Evolutionary conservation across 2,113 vertebrate genomes (phyloP), one percentile per base, ranked within the genome.

Genomic region (Takifugu bimaculatus): DNA sequence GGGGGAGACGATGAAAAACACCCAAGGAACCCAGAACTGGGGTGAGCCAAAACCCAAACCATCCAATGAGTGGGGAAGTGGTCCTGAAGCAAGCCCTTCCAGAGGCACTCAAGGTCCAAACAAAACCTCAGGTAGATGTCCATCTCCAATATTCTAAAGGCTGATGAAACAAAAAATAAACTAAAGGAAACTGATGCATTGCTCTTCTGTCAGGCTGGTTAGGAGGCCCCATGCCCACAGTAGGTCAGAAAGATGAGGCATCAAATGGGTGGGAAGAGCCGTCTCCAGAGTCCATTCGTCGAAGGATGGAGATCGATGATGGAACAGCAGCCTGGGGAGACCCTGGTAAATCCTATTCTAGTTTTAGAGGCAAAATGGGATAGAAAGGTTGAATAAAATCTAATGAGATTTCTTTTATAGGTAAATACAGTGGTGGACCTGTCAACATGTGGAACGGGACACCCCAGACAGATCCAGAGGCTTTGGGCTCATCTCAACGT

Each of bases 251-350:
- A 84, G 94, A 96, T 66, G 93, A 94, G 39, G 90, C 91, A 32
- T 5, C 94, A 11, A 93, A 93, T 0, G 97, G 97, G 60, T 99
- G 97, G 97, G 96, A 98, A 86, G 96, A 99, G 63, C 95, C 96
- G 0, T 98, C 95, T 71, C 96, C 97, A 0, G 96, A 99, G 74
- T 96, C 96, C 15, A 89, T 98, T 53, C 92, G 96, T 45, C 92
- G 96, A 4, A 94, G 94, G 68, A 98, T 95, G 92, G 96, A 97
- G 82, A 96, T 99, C 1, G 97, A 99, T 65, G 96, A 99, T 62
- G 97, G 97, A 54, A 99, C 97, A 50, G 90, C 96, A 4, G 95
- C 96, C 43, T 99, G 97, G 97, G 97, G 96, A 54, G 96, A 98
- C 55, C 96, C 97, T 1, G 94, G 85, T 85, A 84, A 7, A 48